phyloP scores from a whole-genome alignment of 1,140 invertebrate species.

The Metaphire vulgaris region DNA sequence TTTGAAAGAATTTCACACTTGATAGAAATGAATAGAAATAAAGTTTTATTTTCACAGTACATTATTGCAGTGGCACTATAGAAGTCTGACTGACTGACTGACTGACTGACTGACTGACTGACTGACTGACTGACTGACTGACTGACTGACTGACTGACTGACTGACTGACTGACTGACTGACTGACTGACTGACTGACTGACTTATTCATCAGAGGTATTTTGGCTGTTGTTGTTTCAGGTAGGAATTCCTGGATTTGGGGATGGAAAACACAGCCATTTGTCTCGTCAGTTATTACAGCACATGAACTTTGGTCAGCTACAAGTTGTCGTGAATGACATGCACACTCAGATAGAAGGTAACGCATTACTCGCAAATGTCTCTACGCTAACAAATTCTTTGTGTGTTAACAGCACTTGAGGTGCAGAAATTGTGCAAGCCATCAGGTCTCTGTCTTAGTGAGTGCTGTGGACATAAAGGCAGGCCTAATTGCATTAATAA shows the following conservation, averaged over 20 bases:
- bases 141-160: conserved; percentile 25
- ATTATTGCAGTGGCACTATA: too few relatives aligned
- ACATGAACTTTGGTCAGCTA: conserved; percentile 86
- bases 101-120: conserved; percentile 1
- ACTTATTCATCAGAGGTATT: too few relatives aligned
- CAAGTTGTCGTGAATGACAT: conserved; percentile 91
- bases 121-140: conserved; percentile 25
- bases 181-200: conserved; percentile 30
- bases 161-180: conserved; percentile 31
- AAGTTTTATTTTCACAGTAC: too few relatives aligned
- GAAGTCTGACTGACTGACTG: conserved; percentile 13
- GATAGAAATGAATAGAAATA: too few relatives aligned
- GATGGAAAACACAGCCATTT: conserved; percentile 67
- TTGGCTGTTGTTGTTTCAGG: conserved; percentile 53
- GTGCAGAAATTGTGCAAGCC: not conserved
- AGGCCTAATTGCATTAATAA: not conserved
- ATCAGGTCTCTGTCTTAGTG: not conserved
- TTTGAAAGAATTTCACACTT: too few relatives aligned
- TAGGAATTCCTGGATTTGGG: conserved; percentile 69
- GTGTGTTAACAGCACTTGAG: not conserved
- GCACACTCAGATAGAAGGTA: conserved; percentile 82
- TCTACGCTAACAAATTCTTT: not conserved
- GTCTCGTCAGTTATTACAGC: conserved; percentile 72
- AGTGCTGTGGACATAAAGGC: not conserved
- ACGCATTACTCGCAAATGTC: conserved; percentile 24